Conservation (phyloP, 2,113 vertebrate genomes). For the Cinclus mexicanus region DNA sequence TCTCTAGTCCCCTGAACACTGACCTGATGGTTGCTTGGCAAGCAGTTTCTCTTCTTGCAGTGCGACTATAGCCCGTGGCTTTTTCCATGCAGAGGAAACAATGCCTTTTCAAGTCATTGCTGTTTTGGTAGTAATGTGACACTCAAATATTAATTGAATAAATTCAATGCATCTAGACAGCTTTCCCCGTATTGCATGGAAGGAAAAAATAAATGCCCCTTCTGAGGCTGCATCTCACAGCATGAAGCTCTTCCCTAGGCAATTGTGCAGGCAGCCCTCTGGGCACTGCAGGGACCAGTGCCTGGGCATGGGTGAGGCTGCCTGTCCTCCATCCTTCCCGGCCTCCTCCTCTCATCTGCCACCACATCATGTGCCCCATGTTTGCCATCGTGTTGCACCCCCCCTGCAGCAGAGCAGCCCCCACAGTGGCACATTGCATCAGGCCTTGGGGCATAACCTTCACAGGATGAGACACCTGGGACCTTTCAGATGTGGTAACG, state of each 20-base stretch:
- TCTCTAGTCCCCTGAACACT: not conserved
- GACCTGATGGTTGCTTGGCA: not conserved
- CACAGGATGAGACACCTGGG: fast-evolving
- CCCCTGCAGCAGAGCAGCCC: not conserved
- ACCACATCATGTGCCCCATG: fast-evolving
- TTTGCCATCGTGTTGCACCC: fast-evolving
- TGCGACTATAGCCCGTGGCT: not conserved
- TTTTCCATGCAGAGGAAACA: not conserved
- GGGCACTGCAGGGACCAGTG: not conserved
- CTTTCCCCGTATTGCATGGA: not conserved
- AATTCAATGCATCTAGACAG: not conserved
- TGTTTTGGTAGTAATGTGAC: not conserved
- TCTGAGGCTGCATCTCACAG: not conserved
- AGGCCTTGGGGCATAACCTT: not conserved
- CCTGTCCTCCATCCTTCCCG: not conserved
- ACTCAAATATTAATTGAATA: not conserved
- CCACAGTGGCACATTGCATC: fast-evolving
- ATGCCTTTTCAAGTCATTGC: not conserved
- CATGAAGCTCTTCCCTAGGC: not conserved
- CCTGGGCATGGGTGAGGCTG: not conserved
- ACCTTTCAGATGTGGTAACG: not conserved
- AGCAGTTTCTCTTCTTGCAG: not conserved
- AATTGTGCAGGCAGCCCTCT: not conserved
- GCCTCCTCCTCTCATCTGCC: not conserved
- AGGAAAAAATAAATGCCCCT: not conserved